Base-by-base conservation (phyloP, 2,797 vertebrate species). In the Kryptolebias ocellatus region DNA sequence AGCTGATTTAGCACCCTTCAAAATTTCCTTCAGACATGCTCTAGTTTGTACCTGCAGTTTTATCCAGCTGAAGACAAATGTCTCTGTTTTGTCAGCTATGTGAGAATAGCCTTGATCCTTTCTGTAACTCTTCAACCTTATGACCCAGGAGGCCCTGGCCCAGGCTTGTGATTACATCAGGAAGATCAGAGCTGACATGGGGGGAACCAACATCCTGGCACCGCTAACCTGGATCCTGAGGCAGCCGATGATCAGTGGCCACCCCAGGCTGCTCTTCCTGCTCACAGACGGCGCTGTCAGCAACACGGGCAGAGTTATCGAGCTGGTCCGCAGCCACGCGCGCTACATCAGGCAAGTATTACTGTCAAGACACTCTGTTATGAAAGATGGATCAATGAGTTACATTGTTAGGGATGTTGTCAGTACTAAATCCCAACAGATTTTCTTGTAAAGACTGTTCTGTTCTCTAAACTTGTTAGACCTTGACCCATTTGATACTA, bases 181-280 rank as follows among this genome's bases (percentile, higher is more conserved):
- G 87, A 95, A 85, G 72, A 92, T 97, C 64, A 85, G 51, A 15
- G 96, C 96, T 0, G 96, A 99, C 75, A 96, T 97, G 96, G 97
- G 98, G 0, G 93, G 93, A 9, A 96, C 92, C 79, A 96, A 99
- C 85, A 64, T 99, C 81, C 78, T 98, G 11, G 84, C 94, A 0
- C 96, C 97, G 0, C 90, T 99, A 67, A 95, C 87, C 77, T 98
- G 97, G 97, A 72, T 97, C 72, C 78, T 94, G 55, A 94, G 93
- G 53, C 97, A 98, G 92, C 96, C 97, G 0, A 75, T 94, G 78
- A 92, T 90, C 85, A 92, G 83, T 1, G 95, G 96, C 50, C 96
- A 98, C 72, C 96, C 98, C 0, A 92, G 96, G 0, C 92, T 97
- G 44, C 94, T 99, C 67, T 99, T 99, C 64, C 85, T 99, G 72